Base-by-base conservation (phyloP, 2,888 invertebrate genomes). In the Tinea pellionella region DNA sequence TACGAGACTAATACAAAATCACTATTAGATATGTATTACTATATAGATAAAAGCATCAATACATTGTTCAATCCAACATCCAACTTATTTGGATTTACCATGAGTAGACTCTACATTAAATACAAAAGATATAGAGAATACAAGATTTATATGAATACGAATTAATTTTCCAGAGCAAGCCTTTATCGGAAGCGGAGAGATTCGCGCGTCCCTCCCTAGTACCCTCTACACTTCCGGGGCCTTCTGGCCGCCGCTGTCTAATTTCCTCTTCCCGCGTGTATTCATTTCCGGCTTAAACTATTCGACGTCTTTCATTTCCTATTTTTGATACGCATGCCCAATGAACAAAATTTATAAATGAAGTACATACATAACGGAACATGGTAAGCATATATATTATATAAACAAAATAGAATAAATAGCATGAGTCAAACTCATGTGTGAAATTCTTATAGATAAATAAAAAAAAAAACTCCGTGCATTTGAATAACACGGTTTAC, bases 181-280 rank as follows among this genome's bases (percentile, higher is more conserved):
- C 75, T 71, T 72, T 68, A 66, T 72, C 73, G 81, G 82, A 83
- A 80, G 80, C 73, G 73, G 72, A 53, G 55, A 80, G 74, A 75
- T 77, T 75, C 72, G 73, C 74, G 37, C 59, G 24, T 59, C 51
- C 59, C 30, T 47, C 47, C 15, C 41, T 57, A 29, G 51, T n/a
- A 67, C 69, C 74, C 75, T 72, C 15, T 72, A 64, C 66, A 72
- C 73, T 73, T 84, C 84, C 83, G 77, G 75, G 70, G 67, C 74
- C 77, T 71, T 69, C 72, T 73, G 75, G 72, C 77, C 72, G 69
- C 71, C 74, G 72, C 75, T 74, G 73, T 78, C 80, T 82, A 84
- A 87, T 86, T 88, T 87, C 87, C 86, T 86, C 74, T 80, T 81
- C 78, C 77, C 80, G 79, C 77, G 77, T 79, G 75, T 78, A 77